A percentile compares a stretch with the other conserved stretches of the same genome.
Evolutionary conservation across 2,888 invertebrate species (phyloP).

Genomic region (Sturmia bella): DNA sequence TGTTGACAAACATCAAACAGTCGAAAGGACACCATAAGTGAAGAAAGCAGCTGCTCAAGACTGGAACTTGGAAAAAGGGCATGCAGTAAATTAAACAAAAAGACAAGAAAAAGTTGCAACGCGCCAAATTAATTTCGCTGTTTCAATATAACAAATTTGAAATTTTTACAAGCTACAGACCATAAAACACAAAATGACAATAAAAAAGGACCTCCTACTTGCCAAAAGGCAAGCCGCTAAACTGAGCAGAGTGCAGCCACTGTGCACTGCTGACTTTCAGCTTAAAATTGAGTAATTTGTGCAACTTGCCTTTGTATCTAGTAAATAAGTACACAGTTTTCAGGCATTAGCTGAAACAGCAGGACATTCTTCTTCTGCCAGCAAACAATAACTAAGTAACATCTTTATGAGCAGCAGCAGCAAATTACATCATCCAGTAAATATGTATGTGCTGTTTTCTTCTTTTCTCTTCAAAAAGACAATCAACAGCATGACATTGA

Average conservation of each 20-base stretch:
- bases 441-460: constrained; percentile 6
- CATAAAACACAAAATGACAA: constrained; percentile 50
- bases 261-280: constrained; percentile 19
- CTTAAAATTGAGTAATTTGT: constrained; percentile 35
- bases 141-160: constrained; percentile 10
- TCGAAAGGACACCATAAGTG: constrained; percentile 5
- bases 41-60: constrained; percentile 51
- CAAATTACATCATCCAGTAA: constrained; percentile 51
- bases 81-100: background rate
- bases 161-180: constrained; percentile 6
- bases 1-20: constrained; percentile 24
- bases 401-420: background rate
- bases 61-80: constrained; percentile 24
- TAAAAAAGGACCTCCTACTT: constrained; percentile 61
- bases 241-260: constrained; percentile 5
- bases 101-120: constrained; percentile 12
- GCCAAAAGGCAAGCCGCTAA: constrained; percentile 28
- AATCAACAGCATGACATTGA: constrained; percentile 61
- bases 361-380: constrained; percentile 27
- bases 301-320: constrained; percentile 56
- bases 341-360: constrained; percentile 51
- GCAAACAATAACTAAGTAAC: constrained; percentile 3
- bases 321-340: constrained; percentile 36
- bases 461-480: constrained; percentile 24
- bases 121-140: constrained; percentile 56